Evolutionary conservation across 2,888 invertebrate species (phyloP).

Genomic region (Aleiodes testaceus): DNA sequence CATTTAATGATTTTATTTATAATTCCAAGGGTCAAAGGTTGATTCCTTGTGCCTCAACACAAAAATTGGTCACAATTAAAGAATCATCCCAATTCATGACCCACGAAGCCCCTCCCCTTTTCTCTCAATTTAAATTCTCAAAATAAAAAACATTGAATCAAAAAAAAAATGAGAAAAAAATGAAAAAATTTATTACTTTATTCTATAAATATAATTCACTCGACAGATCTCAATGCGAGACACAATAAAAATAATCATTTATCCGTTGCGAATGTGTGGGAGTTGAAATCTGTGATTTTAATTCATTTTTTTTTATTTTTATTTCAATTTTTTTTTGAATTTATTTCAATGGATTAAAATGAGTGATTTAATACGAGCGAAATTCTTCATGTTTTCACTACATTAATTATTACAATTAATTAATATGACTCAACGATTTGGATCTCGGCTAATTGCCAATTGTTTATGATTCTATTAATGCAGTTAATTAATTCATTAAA

Average conservation of each 20-base stretch:
- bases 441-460: conserved; percentile 58
- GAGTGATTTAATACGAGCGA: conserved; percentile 5
- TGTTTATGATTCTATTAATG: conserved; percentile 54
- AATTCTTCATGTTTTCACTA: conserved; percentile 6
- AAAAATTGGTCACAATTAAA: conserved; percentile 64
- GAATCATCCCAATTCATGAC: conserved; percentile 50
- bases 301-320: conserved; percentile 36
- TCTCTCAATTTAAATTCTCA: conserved; percentile 46
- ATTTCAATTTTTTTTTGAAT: background rate
- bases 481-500: conserved; percentile 37
- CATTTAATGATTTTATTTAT: conserved; percentile 18
- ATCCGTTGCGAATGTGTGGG: conserved; percentile 22
- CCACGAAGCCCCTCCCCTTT: conserved; percentile 39
- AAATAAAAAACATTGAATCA: too few species aligned
- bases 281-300: conserved; percentile 41
- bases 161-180: too few species aligned
- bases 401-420: conserved; percentile 21
- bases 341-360: conserved; percentile 3
- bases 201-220: conserved; percentile 46
- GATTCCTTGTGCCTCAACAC: conserved; percentile 51
- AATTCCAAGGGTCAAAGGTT: conserved; percentile 31
- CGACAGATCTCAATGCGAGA: conserved; percentile 39
- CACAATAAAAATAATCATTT: conserved; percentile 41
- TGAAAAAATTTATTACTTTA: background rate
- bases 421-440: conserved; percentile 20